Evolutionary conservation across 2,113 vertebrate species (phyloP), one percentile per base, ranked within the genome.

Genomic region (Xenopus laevis): DNA sequence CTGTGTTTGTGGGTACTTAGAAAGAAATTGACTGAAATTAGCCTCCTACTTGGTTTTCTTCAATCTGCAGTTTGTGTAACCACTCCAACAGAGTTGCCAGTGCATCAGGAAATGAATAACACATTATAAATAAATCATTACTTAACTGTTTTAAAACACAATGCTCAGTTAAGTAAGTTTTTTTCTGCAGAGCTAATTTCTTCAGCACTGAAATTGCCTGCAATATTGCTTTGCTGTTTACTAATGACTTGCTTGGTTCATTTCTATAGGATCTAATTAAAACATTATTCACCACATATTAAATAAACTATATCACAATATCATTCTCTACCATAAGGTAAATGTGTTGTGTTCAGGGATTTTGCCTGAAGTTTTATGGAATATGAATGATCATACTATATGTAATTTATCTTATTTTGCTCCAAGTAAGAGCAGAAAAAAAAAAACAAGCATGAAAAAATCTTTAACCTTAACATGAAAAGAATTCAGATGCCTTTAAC

Each of bases 241-340:
- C 72, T 74, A 67, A 74, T 74, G 72, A 62, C 65, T 53, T 53
- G 40, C 58, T 68, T 20, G 44, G 60, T 68, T 75, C 65, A 62
- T 75, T 75, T 68, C 73, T 62, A 68, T 61, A 44, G 72, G 44
- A 68, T 62, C 65, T 75, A 69, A 69, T 75, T 74, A 69, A 69
- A 75, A 65, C 73, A 75, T 75, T 67, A 68, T 75, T 75, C 73
- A 75, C 65, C 65, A 74, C 73, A 75, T 75, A 69, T 75, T 75
- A 75, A 75, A 75, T 75, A 75, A 68, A 61, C 72, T 74, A 74
- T 74, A 74, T 74, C 72, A 74, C 58, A 68, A 52, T 50, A 45
- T 65, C 47, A 23, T 60, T 44, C 44, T 47, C 59, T 68, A 74
- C 50, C 72, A 74, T 74, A 74, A 74, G 72, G 72, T 74, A 74